Base-by-base conservation (phyloP, 1,140 invertebrate genomes). In the Temnothorax longispinosus region DNA sequence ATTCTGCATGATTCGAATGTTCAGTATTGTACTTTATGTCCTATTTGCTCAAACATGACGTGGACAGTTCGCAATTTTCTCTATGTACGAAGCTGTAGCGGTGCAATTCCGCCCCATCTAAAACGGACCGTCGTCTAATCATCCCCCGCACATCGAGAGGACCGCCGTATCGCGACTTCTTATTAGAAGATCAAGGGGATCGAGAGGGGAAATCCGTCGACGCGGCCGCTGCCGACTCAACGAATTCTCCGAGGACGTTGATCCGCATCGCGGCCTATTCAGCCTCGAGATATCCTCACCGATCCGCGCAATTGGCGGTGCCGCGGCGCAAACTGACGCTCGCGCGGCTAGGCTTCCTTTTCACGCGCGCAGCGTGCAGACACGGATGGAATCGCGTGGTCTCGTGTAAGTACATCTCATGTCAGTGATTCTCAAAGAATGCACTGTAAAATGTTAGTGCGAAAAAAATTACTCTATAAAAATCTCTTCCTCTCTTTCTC, bases 311-410 rank as follows among this genome's bases (percentile, higher is more conserved):
- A 92, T 90, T 65, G 64, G 54, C 60, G 32, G 54, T 47, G 64
- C 75, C 75, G 84, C 84, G 88, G 77, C 77, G 85, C 69, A 82
- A 82, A 84, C 60, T 54, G 85, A 89, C 82, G 74, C 77, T 62
- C 69, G 60, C 21, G 11, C 10, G 67, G 65, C 62, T 62, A 52
- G 56, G n/a, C 80, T 93, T 93, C 93, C 92, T 93, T 93, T 93
- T 93, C 88, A 92, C 85, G 87, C 89, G 89, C 76, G 84, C 85
- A 78, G 72, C 88, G 88, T 88, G 89, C 85, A 78, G 69, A 90
- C 82, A 54, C 76, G 64, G 32, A 54, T 81, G 41, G 38, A 18
- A 78, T 78, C 76, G 32, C 58, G 27, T n/a, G 47, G 35, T 67
- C 41, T 74, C 41, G 41, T 75, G 27, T 27, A 6, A 10, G 27